Evolutionary conservation across 2,797 vertebrate species (phyloP).

Genomic region (Erethizon dorsatum): DNA sequence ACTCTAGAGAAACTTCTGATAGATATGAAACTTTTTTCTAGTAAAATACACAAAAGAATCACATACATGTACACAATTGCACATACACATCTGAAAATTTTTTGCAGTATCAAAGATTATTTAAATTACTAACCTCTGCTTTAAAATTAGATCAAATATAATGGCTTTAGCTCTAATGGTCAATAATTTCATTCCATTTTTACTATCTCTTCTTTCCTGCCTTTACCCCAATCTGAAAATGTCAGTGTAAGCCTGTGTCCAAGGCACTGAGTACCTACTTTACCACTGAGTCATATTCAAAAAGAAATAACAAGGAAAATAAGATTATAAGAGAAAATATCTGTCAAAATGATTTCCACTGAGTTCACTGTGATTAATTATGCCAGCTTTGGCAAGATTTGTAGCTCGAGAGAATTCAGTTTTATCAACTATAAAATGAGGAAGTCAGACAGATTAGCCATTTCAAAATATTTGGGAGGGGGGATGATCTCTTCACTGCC

Average conservation of each 20-base stretch:
- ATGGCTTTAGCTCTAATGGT: background rate
- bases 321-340: background rate
- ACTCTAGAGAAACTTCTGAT: background rate
- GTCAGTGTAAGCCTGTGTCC: background rate
- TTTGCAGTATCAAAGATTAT: background rate
- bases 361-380: constrained; percentile 16
- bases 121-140: background rate
- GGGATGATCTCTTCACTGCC: constrained; percentile 60
- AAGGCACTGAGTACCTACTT: background rate
- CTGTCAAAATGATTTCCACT: constrained; percentile 44
- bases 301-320: constrained; percentile 38
- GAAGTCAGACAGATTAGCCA: constrained; percentile 39
- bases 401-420: background rate
- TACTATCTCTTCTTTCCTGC: background rate
- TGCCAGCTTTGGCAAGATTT: background rate
- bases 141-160: constrained; percentile 33
- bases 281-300: background rate
- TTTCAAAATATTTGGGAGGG: constrained; percentile 41
- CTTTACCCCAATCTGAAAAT: constrained; percentile 38
- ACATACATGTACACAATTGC: background rate
- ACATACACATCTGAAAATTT: background rate
- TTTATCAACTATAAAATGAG: constrained; percentile 68
- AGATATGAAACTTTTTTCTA: background rate
- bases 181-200: constrained; percentile 43
- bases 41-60: background rate